Base-by-base conservation (phyloP, 92 coral and sea anemone species). In the Plumapathes pennacea region DNA sequence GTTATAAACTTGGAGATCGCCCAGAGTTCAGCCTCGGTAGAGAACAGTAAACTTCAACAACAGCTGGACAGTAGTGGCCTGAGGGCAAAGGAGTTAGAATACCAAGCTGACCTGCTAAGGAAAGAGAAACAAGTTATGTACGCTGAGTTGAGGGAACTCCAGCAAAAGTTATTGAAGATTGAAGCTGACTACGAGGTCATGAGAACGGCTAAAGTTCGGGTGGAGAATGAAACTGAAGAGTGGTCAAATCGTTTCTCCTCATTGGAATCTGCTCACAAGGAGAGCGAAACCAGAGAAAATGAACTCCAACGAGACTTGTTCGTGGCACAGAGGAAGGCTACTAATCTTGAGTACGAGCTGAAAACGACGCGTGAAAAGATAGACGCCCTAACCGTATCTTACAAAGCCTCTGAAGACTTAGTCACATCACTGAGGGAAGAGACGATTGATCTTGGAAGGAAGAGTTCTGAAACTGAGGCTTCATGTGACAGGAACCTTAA, bases 331-430 rank as follows among this genome's bases (percentile, higher is more conserved):
- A 32, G 24, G 45, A 80, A 42, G 45, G 38, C 62, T 14, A 60
- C 81, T 2, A 53, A 34, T 20, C 14, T 57, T 47, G 86, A 80
- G 45, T 70, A 62, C 33, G 70, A 72, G 30, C 58, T 72, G 15
- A 80, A 80, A 34, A 56, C 60, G 18, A 62, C 50, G 9, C 57
- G 50, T 38, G 86, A 80, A 39, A 80, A 64, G 50, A 17, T 64
- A 21, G 70, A 56, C 20, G 57, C 64, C 28, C 50, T 62, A 23
- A 71, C 72, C 25, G 57, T 41, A n/a, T 15, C 61, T 2, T 5
- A 26, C 47, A 34, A 54, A 55, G 46, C 59, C 15, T 63, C 59
- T 25, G 55, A 80, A 42, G 70, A 65, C 27, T 63, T 72, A 34
- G 38, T 69, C 2, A 37, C 30, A 19, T 38, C 51, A 24, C 53